These are phyloP conservation scores for Tigriopus californicus DNA, from an alignment of 2,888 invertebrate genomes.

Conservation along the genomic window DNA sequence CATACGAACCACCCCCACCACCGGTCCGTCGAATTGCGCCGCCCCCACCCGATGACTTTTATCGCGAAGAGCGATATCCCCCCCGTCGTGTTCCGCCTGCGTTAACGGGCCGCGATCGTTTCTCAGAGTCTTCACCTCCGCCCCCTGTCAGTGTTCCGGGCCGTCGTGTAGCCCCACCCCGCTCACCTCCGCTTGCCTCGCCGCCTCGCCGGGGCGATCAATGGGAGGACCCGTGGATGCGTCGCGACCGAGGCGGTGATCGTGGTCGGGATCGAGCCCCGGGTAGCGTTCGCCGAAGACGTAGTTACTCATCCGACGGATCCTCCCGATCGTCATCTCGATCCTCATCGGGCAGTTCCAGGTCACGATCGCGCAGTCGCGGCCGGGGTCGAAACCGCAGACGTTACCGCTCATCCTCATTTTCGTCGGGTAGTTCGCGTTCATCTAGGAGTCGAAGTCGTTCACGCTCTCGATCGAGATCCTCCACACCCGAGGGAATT, in stretches of 20 bases:
- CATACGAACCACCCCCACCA: conserved; percentile 16
- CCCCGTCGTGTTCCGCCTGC: conserved; percentile 9
- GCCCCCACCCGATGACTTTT: conserved; percentile 1
- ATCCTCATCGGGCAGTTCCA: conserved; percentile 22
- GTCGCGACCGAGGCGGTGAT: conserved; percentile 31
- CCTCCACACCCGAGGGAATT: conserved; percentile 7
- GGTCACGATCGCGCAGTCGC: conserved; percentile 16
- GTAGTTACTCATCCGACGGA: conserved; percentile 46
- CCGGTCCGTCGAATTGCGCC: not conserved
- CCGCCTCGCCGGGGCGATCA: conserved; percentile 48
- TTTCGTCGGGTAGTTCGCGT: conserved; percentile 15
- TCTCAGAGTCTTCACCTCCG: not conserved
- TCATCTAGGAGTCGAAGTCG: not conserved
- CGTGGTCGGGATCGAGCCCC: conserved; percentile 31
- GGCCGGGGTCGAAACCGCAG: conserved; percentile 21
- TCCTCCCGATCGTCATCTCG: conserved; percentile 23
- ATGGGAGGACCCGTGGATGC: conserved; percentile 91
- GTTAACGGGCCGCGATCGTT: not conserved
- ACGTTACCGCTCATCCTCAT: conserved; percentile 17
- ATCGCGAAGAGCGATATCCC: not conserved
- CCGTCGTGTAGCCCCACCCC: not conserved
- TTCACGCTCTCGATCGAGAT: not conserved
- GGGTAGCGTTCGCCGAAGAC: conserved; percentile 30
- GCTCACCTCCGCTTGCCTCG: not conserved
- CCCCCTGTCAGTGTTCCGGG: not conserved